Evolutionary conservation across 2,797 vertebrate species (phyloP), one percentile per base, ranked within the genome.

Genomic region (Silurus lanzhouensis): DNA sequence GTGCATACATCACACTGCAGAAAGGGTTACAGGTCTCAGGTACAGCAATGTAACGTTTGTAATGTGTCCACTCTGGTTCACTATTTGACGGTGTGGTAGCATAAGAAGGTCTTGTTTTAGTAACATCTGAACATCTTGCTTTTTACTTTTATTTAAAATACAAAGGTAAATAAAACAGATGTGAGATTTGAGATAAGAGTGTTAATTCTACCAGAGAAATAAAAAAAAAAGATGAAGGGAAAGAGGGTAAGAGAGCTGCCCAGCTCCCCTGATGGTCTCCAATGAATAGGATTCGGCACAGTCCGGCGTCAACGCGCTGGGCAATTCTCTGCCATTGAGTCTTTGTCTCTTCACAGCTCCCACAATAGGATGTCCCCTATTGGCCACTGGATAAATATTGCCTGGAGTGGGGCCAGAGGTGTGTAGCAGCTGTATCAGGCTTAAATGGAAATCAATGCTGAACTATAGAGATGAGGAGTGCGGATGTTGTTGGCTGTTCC

Each of bases 401-500:
- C 91, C 91, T 89, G 91, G 90, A 89, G 91, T 85, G 89, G 90
- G 92, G 90, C 91, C 89, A 92, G 89, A 93, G 90, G 92, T 94
- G 90, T 81, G 88, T 70, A 81, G 90, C 90, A 91, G 92, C 92
- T 91, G 90, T 87, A 89, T 91, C 90, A 87, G 91, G 91, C 92
- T 92, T 94, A 94, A 95, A 92, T 93, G 93, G 93, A 95, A 95
- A 95, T 95, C 93, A 90, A 94, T 95, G 90, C 55, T 74, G 79
- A 82, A 88, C 91, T 90, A 91, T 84, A 90, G 91, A 90, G 91
- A 84, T 83, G 64, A 46, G 71, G 82, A 80, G 75, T 82, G 68
- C 60, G 84, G 85, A 88, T 85, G 85, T 88, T 71, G 87, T 70
- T 55, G 79, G 85, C 87, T 76, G 87, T 84, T 64, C 44, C 87